Evolutionary conservation across 2,888 invertebrate genomes (phyloP).

Genomic region (Apamea sordens): DNA sequence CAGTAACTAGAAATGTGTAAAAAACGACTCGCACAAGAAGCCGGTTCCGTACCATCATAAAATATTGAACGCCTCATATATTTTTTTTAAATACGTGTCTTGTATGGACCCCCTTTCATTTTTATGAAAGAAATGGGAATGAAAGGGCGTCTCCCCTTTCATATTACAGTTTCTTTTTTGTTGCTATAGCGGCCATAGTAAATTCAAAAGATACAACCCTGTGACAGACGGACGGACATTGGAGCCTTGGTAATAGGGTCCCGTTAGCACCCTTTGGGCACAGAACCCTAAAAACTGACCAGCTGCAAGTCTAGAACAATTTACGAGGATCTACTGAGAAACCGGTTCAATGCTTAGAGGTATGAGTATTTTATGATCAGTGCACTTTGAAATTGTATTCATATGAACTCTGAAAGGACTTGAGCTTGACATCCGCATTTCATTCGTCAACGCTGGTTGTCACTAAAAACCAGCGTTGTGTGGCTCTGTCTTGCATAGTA

Average conservation of each 20-base stretch:
- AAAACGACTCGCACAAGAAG: not conserved
- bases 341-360: not conserved
- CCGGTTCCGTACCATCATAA: too few species aligned
- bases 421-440: not conserved
- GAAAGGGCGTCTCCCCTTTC: too few species aligned
- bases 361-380: not conserved
- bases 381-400: not conserved
- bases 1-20: not conserved
- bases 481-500: not conserved
- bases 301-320: conserved; percentile 7
- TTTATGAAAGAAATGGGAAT: too few species aligned
- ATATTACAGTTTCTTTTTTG: too few species aligned
- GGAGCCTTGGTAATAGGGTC: too few species aligned
- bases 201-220: too few species aligned
- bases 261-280: too few species aligned
- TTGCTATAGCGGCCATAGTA: too few species aligned
- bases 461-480: not conserved
- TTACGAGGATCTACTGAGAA: not conserved
- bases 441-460: not conserved
- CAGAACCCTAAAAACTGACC: not conserved
- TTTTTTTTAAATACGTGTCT: too few species aligned
- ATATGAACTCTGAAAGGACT: not conserved
- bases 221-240: too few species aligned
- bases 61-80: too few species aligned
- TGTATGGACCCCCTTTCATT: too few species aligned